A percentile compares a stretch with the other conserved stretches of the same genome.
Conservation (phyloP, 1,140 invertebrate species). For the Cecropterus lyciades region DNA sequence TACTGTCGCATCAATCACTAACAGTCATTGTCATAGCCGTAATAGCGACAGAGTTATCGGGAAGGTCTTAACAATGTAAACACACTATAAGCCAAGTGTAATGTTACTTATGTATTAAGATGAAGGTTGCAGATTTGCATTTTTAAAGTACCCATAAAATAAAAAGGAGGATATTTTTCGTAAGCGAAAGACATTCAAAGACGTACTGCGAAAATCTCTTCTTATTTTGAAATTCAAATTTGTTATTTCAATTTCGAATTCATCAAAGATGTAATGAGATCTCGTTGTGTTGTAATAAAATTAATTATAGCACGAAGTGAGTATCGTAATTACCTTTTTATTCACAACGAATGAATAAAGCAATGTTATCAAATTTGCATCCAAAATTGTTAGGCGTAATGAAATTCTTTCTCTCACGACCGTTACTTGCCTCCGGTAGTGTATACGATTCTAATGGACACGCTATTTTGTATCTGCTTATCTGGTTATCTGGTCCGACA, state of each 20-base stretch:
- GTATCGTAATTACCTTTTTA: constrained; percentile 13
- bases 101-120: background rate
- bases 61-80: constrained; percentile 10
- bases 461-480: constrained; percentile 45
- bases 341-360: constrained; percentile 6
- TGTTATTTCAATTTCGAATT: background rate
- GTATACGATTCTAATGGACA: constrained; percentile 24
- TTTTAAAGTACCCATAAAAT: background rate
- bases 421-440: constrained; percentile 20
- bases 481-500: constrained; percentile 48
- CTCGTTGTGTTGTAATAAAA: background rate
- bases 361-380: constrained; percentile 15
- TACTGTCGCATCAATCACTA: constrained; percentile 76
- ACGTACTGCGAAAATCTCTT: too few species aligned
- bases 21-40: constrained; percentile 65
- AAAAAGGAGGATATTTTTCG: too few species aligned
- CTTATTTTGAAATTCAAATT: too few species aligned
- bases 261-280: background rate
- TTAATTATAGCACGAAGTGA: background rate
- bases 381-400: constrained; percentile 21
- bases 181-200: too few species aligned
- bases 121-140: background rate
- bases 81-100: background rate
- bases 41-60: constrained; percentile 41
- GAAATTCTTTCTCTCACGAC: constrained; percentile 31